Percentiles rank a stretch among this genome's conserved stretches.
These are phyloP conservation scores for Prolemur simus DNA, from an alignment of 2,113 vertebrate genomes.

Conservation along the genomic window DNA sequence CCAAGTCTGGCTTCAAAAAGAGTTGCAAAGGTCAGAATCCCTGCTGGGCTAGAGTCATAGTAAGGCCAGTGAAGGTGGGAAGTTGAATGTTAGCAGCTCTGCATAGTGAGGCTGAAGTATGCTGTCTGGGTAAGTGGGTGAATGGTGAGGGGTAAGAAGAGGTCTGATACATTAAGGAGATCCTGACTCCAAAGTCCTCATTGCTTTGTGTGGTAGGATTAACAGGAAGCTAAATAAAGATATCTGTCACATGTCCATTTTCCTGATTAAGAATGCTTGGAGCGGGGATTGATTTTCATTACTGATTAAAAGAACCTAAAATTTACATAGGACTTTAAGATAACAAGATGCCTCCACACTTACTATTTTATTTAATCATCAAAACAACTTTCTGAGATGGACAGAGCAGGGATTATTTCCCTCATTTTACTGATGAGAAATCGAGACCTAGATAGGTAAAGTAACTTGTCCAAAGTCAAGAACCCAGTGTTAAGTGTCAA, in stretches of 20 bases:
- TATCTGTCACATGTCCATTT: background rate
- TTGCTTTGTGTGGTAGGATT: background rate
- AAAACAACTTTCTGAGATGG: background rate
- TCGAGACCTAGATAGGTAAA: background rate
- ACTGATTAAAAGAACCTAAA: background rate
- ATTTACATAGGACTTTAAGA: background rate
- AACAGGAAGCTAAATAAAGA: background rate
- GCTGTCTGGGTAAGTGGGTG: background rate
- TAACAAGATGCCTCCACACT: background rate
- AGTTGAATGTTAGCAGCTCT: background rate
- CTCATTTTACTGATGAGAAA: background rate
- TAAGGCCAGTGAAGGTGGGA: background rate
- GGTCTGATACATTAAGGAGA: background rate
- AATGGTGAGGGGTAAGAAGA: background rate
- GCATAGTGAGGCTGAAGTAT: background rate
- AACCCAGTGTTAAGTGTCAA: background rate
- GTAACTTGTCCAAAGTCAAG: background rate
- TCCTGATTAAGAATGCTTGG: background rate
- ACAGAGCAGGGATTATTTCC: background rate
- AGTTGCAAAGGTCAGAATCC: background rate
- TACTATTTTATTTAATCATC: slow-evolving; percentile 4
- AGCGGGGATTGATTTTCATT: background rate
- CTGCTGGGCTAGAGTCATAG: background rate
- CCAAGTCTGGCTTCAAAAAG: background rate
- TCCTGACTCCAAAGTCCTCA: background rate